Base-by-base conservation (phyloP, 2,888 invertebrate species). In the Azorinus chamasolen region DNA sequence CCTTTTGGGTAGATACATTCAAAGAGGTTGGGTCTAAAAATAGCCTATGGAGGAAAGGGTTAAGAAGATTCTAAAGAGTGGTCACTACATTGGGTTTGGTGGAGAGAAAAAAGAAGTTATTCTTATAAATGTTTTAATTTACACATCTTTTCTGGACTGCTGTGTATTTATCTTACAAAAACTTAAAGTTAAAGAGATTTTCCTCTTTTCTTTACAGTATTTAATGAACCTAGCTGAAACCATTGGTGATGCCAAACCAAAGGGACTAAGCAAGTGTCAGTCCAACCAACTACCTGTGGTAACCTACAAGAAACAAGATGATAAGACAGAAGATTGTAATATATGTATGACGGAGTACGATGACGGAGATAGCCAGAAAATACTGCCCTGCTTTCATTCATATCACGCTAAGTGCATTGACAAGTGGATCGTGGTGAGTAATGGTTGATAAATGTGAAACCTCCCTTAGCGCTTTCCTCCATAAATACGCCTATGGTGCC, bases 291-390 rank as follows among this genome's bases (percentile, higher is more conserved):
- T 86, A 69, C 85, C 87, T 2, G 65, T 83, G 18, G 78, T 83
- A 16, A 58, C 66, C 6, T 88, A 74, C 63, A 79, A 81, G 50
- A 73, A 69, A 12, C 50, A 61, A 20, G 55, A 48, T 10, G 45
- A 20, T 16, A 77, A 83, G 24, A 54, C 24, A 16, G 68, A 72
- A 14, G 87, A 87, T 39, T 92, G 92, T 71, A 85, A 87, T 55
- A 89, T 92, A 16, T 92, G 92, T 71, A 87, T 91, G 85, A 84
- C 83, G 69, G 90, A 91, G 50, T 92, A 88, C 71, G 88, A 87
- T 51, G 76, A 82, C 3, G 88, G 88, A 5, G 90, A 92, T 27
- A 63, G 69, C 4, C 76, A 90, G 45, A 83, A 90, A 39, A 90
- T 90, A 54, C 84, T 92, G 18, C 88, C 91, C 10, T 92, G 92